Base-by-base conservation (phyloP, 2,888 invertebrate species). In the Gymnosoma rotundatum region DNA sequence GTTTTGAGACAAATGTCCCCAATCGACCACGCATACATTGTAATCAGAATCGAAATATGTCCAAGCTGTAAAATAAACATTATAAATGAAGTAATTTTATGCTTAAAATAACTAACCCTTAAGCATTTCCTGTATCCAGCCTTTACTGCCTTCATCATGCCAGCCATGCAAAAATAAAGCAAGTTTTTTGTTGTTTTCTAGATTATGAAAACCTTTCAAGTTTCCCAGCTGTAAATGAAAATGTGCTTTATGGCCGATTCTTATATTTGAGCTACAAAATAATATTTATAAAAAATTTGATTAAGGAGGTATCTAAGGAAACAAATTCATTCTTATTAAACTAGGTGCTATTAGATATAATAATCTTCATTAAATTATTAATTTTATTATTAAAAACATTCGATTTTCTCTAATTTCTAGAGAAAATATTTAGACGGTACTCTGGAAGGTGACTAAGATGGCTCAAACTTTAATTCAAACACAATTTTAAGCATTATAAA, bases 121-220 rank as follows among this genome's bases (percentile, higher is more conserved):
- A 36, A 91, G 66, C 21, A 91, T 78, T 58, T 91, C 90, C 64
- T 90, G 89, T 16, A 92, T 89, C 92, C 91, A 92, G 18, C 88
- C 88, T 84, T 90, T 90, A 86, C 90, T 91, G 79, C 91, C 90
- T 74, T 90, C 88, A 86, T 91, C 90, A 69, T 90, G 90, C 92
- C 92, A 92, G 38, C 92, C 92, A 66, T 92, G 92, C 60, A 91
- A 42, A n/a, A 92, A 90, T 12, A 92, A 85, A 0, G 91, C 92
- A 83, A 92, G 54, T 80, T 90, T 89, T 75, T 89, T 88, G 2
- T 80, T 86, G 1, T 87, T 85, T 85, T 90, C 88, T 73, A 92
- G 74, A 0, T 88, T 88, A 36, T 88, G 88, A 64, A 91, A 90
- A 21, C 91, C 90, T 3, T 87, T 84, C n/a, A 90, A 84, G 32